Evolutionary conservation across 2,888 invertebrate species (phyloP), one percentile per base, ranked within the genome.

Genomic region (Ypsolopha sequella): DNA sequence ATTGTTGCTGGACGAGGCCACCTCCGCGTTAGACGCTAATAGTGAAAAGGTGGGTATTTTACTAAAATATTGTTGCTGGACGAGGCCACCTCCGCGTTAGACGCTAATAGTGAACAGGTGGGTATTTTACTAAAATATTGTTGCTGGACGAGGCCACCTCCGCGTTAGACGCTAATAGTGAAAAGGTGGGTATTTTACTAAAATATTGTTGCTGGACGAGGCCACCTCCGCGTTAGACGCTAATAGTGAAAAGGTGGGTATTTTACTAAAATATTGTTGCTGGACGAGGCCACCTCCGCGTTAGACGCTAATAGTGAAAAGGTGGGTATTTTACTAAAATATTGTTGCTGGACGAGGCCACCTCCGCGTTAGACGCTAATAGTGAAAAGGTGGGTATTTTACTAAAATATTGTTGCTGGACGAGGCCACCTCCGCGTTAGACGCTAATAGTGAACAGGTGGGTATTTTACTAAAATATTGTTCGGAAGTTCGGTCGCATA

Each of bases 61-160:
- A 8, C 10, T 10, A 49, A n/a, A 6, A 14, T 11, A 7, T 33
- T 2, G 7, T 24, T 39, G 50, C 70, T 91, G 11, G 93, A 93
- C 66, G 93, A 93, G 67, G 91, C 92, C 7, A 93, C 92, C 0
- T 92, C 92, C 0, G 92, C 92, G 2, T 80, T 92, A 14, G 92
- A 92, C 68, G 89, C 90, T 11, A 82, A 86, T 69, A 92, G 92
- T 66, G 94, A 94, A 69, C 90, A 91, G 87, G 91, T 89, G 58
- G 36, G 41, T 41, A 1, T 33, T 47, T 9, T 3, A 8, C 10
- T 10, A 49, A n/a, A 6, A 14, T 11, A 7, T 33, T 2, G 7
- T 24, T 39, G 50, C 70, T 91, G 11, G 93, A 93, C 66, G 93
- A 93, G 67, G 91, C 92, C 7, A 93, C 92, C 0, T 92, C 92